phyloP scores from a whole-genome alignment of 2,888 invertebrate genomes.

The Timema podura region DNA sequence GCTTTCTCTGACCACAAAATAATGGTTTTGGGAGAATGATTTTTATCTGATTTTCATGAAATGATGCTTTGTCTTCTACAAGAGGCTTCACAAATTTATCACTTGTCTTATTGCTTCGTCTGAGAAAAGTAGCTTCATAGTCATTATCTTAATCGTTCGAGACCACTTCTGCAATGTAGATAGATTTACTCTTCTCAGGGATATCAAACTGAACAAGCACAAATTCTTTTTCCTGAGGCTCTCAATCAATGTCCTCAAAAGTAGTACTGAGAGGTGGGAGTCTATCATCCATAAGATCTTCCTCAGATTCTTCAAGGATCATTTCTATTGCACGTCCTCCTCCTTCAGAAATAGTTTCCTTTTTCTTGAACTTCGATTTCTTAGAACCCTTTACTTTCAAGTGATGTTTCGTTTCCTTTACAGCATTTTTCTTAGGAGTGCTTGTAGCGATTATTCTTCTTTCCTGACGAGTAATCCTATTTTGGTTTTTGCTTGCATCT shows the following conservation, averaged over 20 bases:
- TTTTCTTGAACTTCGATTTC: background rate
- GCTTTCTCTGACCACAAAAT: constrained; percentile 3
- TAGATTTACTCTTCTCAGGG: background rate
- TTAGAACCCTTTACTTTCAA: background rate
- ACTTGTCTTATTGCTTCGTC: background rate
- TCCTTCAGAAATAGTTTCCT: background rate
- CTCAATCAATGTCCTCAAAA: constrained; percentile 4
- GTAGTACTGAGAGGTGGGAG: background rate
- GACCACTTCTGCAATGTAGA: constrained; percentile 1
- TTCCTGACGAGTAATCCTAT: background rate
- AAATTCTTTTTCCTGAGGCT: no score
- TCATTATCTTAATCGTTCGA: background rate
- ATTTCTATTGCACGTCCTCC: no score
- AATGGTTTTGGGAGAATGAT: background rate
- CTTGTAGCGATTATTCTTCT: background rate
- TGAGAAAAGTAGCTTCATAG: constrained; percentile 1
- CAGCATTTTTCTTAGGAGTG: background rate
- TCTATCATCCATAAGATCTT: background rate
- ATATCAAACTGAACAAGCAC: background rate
- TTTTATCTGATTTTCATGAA: background rate
- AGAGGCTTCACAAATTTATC: background rate
- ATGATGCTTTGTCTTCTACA: background rate
- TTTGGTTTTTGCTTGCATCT: background rate
- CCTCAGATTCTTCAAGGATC: constrained; percentile 9
- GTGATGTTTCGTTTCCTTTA: no score